Evolutionary conservation across 2,888 invertebrate genomes (phyloP).

Genomic region (Epiblema foenella): DNA sequence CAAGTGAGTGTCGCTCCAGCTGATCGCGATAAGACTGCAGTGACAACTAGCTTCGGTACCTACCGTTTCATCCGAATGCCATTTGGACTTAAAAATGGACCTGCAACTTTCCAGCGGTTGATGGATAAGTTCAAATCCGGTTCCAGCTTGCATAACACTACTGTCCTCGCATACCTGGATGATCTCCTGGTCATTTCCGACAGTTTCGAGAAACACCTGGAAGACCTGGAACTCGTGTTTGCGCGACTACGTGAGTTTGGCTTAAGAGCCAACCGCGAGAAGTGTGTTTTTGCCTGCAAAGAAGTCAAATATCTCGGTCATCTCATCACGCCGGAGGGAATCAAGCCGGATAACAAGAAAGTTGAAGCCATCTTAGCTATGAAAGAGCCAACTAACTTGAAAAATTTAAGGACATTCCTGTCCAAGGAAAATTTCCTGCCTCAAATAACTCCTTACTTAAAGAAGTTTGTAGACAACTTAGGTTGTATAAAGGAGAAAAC

Average conservation of each 20-base stretch:
- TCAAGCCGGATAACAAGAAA: slow-evolving; percentile 22
- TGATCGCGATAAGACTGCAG: slow-evolving; percentile 52
- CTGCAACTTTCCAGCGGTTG: slow-evolving; percentile 51
- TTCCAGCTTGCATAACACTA: slow-evolving; percentile 39
- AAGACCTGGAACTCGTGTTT: slow-evolving; percentile 45
- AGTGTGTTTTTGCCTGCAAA: slow-evolving; percentile 24
- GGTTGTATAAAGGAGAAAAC: slow-evolving; percentile 5
- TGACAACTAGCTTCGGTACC: slow-evolving; percentile 52
- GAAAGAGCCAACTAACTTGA: slow-evolving; percentile 26
- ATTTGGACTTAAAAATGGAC: slow-evolving; percentile 53
- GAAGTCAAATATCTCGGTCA: slow-evolving; percentile 38
- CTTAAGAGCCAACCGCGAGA: slow-evolving; percentile 44
- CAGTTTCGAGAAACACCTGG: slow-evolving; percentile 46
- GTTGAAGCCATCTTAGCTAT: slow-evolving; percentile 26
- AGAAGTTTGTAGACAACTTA: slow-evolving; percentile 27
- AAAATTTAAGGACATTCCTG: slow-evolving; percentile 42
- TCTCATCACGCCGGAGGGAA: slow-evolving; percentile 30
- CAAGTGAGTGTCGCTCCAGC: slow-evolving; percentile 51
- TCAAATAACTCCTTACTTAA: slow-evolving; percentile 45
- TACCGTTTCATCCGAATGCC: slow-evolving; percentile 53
- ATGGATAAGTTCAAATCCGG: slow-evolving; percentile 51
- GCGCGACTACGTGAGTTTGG: slow-evolving; percentile 39
- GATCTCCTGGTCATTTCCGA: slow-evolving; percentile 50
- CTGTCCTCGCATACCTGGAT: slow-evolving; percentile 49
- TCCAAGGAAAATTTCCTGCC: slow-evolving; percentile 45